Evolutionary conservation across 1,140 invertebrate species (phyloP).

Genomic region (Drosophila nigromelanica): DNA sequence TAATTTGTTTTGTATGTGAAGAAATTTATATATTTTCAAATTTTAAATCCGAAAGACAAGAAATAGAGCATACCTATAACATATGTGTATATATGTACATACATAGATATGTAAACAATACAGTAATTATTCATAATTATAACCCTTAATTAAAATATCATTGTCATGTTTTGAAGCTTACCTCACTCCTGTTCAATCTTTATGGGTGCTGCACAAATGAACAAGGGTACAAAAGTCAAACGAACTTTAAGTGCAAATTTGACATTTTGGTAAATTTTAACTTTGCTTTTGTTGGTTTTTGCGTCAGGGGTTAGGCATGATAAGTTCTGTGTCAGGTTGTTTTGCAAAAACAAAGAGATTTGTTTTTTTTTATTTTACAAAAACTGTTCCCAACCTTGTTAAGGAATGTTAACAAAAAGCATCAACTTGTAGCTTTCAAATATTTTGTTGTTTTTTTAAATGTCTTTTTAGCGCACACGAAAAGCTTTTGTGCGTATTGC

Average conservation of each 20-base stretch:
- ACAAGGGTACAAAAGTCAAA: conserved; percentile 44
- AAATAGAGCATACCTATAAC: no score
- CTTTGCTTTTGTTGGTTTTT: conserved; percentile 39
- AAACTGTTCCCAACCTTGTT: neutral
- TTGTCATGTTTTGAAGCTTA: neutral
- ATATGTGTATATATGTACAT: no score
- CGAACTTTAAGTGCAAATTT: conserved; percentile 64
- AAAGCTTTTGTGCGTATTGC: neutral
- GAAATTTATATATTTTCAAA: no score
- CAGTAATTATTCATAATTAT: no score
- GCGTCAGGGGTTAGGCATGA: conserved; percentile 11
- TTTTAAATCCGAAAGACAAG: no score
- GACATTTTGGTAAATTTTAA: conserved; percentile 65
- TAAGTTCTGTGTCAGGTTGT: neutral
- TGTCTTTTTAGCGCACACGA: neutral
- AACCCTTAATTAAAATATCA: no score
- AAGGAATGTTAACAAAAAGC: neutral
- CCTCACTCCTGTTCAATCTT: neutral
- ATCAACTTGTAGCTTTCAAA: neutral
- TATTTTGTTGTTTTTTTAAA: neutral
- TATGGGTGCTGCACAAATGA: neutral
- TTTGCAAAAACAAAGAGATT: conserved; percentile 1
- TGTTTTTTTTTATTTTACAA: neutral
- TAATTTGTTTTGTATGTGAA: neutral
- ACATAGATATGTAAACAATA: no score